Base-by-base conservation (phyloP, 2,797 vertebrate genomes). In the Sciaenops ocellatus region DNA sequence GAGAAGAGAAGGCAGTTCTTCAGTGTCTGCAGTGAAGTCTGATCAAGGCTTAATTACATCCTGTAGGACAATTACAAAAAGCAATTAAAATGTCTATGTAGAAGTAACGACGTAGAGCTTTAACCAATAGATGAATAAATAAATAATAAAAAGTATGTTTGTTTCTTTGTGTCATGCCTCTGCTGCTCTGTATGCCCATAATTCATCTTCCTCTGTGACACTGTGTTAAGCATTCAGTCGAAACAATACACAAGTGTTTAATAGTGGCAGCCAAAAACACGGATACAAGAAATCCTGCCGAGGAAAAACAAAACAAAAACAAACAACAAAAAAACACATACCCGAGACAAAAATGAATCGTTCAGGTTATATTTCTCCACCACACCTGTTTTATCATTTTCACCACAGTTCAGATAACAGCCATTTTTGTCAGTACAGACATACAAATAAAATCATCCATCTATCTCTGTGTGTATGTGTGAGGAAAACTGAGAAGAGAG, bases 361-460 rank as follows among this genome's bases (percentile, higher is more conserved):
- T 74, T 48, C 52, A 48, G 41, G 26, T 41, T 30, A 56, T 24
- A 20, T 67, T 46, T 62, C 2, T 11, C 9, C 28, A 3, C 18
- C 51, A 20, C 38, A 18, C 34, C 28, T 28, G 61, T 77, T 79
- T 55, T 71, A 74, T 83, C 26, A 69, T 65, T 70, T 75, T 50
- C 50, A 69, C 54, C 67, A 71, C 54, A 56, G 11, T 66, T 54
- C 52, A 67, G 78, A 82, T 83, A 71, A 85, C 78, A 79, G 42
- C 20, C 42, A 15, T 63, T 66, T 78, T 81, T 82, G 44, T 77
- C 60, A 69, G 73, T 62, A n/a, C 54, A 41, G 69, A 77, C 20
- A 75, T 80, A 69, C 60, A 79, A 77, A 84, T 74, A 66, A 52
- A 62, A 71, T 75, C 71, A 42, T 83, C 51, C 57, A 50, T 83